Evolutionary conservation across 2,888 invertebrate species (phyloP).

Genomic region (Brachyopa scutellaris): DNA sequence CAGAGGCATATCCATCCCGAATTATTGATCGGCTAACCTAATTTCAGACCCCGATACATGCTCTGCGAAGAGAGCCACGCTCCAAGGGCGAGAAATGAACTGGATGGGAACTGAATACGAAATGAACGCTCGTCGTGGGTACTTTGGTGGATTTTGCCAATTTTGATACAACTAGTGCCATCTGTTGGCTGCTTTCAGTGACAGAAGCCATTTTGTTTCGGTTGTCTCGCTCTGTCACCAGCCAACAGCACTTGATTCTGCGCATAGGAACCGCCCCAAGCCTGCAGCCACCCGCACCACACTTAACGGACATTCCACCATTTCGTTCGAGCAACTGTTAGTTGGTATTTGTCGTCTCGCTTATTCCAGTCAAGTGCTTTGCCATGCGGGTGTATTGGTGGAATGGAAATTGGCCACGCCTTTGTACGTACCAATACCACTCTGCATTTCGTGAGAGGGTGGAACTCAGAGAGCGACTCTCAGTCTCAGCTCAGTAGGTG

Average conservation of each 20-base stretch:
- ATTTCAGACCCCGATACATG: constrained; percentile 66
- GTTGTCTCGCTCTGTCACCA: constrained; percentile 74
- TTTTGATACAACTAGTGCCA: constrained; percentile 76
- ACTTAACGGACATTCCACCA: constrained; percentile 29
- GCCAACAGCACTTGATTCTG: constrained; percentile 30
- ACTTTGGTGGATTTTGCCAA: not conserved
- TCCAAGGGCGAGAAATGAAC: constrained; percentile 73
- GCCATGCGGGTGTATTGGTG: constrained; percentile 67
- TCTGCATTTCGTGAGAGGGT: constrained; percentile 43
- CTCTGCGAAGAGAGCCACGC: constrained; percentile 35
- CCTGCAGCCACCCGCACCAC: constrained; percentile 59
- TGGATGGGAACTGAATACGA: constrained; percentile 70
- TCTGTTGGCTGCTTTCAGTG: constrained; percentile 78
- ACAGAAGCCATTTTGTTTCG: constrained; percentile 82
- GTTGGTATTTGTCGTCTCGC: constrained; percentile 37
- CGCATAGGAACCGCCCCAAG: constrained; percentile 71
- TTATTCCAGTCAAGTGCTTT: constrained; percentile 70
- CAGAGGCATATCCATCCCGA: constrained; percentile 51
- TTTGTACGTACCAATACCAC: constrained; percentile 25
- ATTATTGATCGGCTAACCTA: constrained; percentile 72
- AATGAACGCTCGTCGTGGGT: constrained; percentile 41
- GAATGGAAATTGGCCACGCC: constrained; percentile 65
- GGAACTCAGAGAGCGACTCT: constrained; percentile 55
- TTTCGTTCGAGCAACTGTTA: constrained; percentile 5
- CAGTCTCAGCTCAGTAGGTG: constrained; percentile 16